A percentile compares a stretch with the other conserved stretches of the same genome.
These are phyloP conservation scores for Acrossocheilus fasciatus DNA, from an alignment of 2,797 vertebrate species.

Conservation along the genomic window DNA sequence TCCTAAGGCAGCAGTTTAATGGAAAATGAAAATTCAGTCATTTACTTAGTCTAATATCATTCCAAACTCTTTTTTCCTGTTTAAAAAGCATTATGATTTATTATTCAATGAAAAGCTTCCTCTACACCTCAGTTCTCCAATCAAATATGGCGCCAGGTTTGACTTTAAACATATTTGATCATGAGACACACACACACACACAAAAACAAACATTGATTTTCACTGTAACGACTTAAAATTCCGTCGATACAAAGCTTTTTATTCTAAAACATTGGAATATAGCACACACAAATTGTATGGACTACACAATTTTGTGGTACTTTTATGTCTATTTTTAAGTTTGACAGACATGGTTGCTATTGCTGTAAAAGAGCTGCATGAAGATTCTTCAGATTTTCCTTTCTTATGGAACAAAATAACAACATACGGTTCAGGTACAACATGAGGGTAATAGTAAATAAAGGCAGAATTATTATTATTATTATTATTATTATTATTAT, in stretches of 20 bases:
- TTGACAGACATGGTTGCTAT: background rate
- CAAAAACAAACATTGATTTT: background rate
- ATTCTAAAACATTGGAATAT: background rate
- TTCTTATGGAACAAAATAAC: background rate
- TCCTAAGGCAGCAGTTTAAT: slow-evolving; percentile 6
- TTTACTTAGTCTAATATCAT: slow-evolving; percentile 12
- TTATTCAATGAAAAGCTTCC: background rate
- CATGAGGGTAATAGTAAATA: slow-evolving; percentile 20
- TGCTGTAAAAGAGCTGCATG: background rate
- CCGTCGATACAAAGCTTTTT: background rate
- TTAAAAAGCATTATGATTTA: background rate
- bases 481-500: too few relatives aligned
- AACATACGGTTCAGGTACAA: background rate
- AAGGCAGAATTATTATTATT: background rate
- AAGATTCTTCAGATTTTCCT: background rate
- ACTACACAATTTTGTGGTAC: background rate
- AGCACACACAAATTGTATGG: background rate
- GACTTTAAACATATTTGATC: background rate
- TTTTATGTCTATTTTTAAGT: background rate
- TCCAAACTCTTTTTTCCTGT: slow-evolving; percentile 6
- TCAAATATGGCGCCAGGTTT: background rate
- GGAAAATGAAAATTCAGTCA: background rate
- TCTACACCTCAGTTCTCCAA: background rate
- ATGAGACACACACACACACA: background rate
- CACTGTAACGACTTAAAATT: background rate